These are phyloP conservation scores for Oryctolagus cuniculus DNA, from an alignment of 2,113 vertebrate species.

Conservation along the genomic window DNA sequence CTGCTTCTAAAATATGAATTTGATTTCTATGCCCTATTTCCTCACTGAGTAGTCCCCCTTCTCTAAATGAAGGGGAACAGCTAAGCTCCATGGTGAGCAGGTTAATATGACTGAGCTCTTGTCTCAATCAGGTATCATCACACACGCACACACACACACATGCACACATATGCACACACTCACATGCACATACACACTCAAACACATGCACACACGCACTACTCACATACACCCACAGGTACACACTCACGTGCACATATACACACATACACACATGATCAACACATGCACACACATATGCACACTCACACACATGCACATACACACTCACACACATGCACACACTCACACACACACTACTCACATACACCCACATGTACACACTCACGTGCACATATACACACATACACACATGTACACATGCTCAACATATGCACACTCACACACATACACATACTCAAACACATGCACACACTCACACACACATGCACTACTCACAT, in stretches of 20 bases:
- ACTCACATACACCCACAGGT: too few relatives aligned
- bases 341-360: background rate
- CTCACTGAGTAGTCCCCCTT: background rate
- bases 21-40: background rate
- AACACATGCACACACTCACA: too few relatives aligned
- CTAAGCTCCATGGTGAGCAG: background rate
- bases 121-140: background rate
- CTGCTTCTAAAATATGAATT: conserved; percentile 29
- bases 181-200: too few relatives aligned
- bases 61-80: background rate
- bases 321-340: too few relatives aligned
- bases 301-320: background rate
- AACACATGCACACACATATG: background rate
- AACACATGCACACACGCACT: too few relatives aligned
- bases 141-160: background rate
- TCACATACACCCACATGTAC: too few relatives aligned
- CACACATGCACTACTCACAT: too few relatives aligned
- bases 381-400: too few relatives aligned
- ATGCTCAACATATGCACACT: too few relatives aligned
- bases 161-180: background rate
- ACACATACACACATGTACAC: background rate
- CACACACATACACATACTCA: too few relatives aligned
- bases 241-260: background rate
- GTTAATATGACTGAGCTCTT: background rate
- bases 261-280: background rate